Evolutionary conservation across 1,140 invertebrate species (phyloP).

Genomic region (Akabosia matsudoensis): DNA sequence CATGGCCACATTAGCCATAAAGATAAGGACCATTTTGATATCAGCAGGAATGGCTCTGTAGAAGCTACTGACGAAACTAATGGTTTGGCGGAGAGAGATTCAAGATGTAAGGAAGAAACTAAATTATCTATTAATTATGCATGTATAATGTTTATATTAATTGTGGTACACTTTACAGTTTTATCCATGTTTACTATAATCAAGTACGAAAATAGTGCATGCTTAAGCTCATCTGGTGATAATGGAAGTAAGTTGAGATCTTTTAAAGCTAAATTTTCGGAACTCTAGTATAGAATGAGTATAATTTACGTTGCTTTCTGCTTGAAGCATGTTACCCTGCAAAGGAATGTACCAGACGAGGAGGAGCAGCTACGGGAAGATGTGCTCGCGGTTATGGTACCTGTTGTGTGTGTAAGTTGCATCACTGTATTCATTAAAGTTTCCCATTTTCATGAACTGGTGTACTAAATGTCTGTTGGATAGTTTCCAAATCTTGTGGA

Average conservation of each 20-base stretch:
- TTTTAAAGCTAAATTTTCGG: too few species aligned
- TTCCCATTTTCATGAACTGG: too few species aligned
- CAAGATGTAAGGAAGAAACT: constrained; percentile 28
- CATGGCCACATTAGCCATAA: not conserved
- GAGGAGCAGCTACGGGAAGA: constrained; percentile 66
- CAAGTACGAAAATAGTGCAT: constrained; percentile 66
- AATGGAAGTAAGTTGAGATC: constrained; percentile 60
- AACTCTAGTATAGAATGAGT: too few species aligned
- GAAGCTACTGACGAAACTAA: not conserved
- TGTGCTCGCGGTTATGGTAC: constrained; percentile 73
- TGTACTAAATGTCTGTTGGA: too few species aligned
- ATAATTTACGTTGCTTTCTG: not conserved
- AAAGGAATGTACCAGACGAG: constrained; percentile 51
- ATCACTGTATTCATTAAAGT: too few species aligned
- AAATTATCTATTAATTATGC: too few species aligned
- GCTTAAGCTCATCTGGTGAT: constrained; percentile 65
- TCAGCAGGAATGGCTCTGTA: not conserved
- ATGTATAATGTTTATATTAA: too few species aligned
- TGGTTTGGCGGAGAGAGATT: constrained; percentile 38
- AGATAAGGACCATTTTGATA: not conserved
- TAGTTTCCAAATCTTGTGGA: constrained; percentile 73
- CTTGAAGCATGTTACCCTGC: constrained; percentile 22
- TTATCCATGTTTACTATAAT: constrained; percentile 71
- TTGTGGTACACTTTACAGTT: too few species aligned
- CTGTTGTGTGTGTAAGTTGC: constrained; percentile 73